Evolutionary conservation across 2,797 vertebrate genomes (phyloP), one percentile per base, ranked within the genome.

Genomic region (Alosa sapidissima): DNA sequence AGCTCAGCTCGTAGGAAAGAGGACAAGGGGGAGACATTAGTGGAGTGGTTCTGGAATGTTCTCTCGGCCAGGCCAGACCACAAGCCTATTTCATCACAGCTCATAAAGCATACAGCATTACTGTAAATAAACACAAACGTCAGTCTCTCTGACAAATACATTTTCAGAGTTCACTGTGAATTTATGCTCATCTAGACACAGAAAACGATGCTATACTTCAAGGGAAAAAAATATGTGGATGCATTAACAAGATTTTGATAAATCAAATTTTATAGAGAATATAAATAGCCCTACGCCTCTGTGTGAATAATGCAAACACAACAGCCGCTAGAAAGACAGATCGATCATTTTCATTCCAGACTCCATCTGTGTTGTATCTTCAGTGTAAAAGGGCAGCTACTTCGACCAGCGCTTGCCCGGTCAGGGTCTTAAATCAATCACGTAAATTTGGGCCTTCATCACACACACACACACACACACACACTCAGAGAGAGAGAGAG

Each of bases 391-490:
- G 84, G 88, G 83, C 86, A 72, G 86, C 87, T 87, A 90, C 89
- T 88, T 89, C 88, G 87, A 90, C 91, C 93, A 94, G 94, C 91
- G 92, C 13, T 88, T 91, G 93, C 83, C 92, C 93, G 83, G 87
- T 86, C 65, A n/a, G 81, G 88, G 91, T 94, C 92, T 91, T 93
- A 94, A 95, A 95, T 95, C 94, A 94, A 93, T 95, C 95, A 94
- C 94, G 93, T 90, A 92, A 93, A 94, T 94, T 91, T 92, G 92
- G 92, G 94, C 92, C 95, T 94, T 92, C 93, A 94, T 94, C 60
- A 33, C 62, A 33, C 24, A 33, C 28, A 36, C 33, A 36, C 65
- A 68, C 65, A 68, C 62, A 33, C 62, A 33, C 2, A 13, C 28
- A 36, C 28, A 13, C 62, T 55, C 8, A 49, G 49, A 10, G 8